phyloP scores from a whole-genome alignment of 2,888 invertebrate species.

The Malthinus seriepunctatus region DNA sequence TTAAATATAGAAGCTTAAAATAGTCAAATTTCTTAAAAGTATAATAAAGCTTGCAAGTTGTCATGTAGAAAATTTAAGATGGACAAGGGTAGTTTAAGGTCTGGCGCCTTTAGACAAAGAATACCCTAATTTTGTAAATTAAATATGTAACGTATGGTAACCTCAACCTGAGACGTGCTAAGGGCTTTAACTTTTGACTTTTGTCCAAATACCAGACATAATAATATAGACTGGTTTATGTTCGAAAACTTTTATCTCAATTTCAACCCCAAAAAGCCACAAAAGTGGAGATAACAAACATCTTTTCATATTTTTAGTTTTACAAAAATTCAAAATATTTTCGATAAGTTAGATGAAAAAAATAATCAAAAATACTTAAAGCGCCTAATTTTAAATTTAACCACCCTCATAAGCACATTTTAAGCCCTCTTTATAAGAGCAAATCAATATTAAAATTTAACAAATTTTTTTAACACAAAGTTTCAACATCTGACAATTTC shows the following conservation, averaged over 20 bases:
- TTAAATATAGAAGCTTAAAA: no score
- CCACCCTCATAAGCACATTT: no score
- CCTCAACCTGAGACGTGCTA: constrained; percentile 7
- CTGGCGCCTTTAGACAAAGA: constrained; percentile 26
- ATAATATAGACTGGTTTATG: constrained; percentile 3
- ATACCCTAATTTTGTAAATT: constrained; percentile 23
- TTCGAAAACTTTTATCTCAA: constrained; percentile 1
- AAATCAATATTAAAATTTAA: no score
- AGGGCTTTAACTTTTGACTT: constrained; percentile 12
- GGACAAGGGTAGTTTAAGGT: constrained; percentile 9
- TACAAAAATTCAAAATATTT: no score
- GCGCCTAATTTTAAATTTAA: no score
- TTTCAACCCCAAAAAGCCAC: not conserved
- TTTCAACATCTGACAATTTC: no score
- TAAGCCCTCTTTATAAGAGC: no score
- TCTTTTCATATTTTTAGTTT: not conserved
- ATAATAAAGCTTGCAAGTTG: no score
- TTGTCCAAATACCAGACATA: constrained; percentile 1
- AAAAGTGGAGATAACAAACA: not conserved
- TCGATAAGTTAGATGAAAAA: no score
- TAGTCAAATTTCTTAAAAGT: no score
- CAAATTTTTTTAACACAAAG: not conserved
- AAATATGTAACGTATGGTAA: constrained; percentile 22
- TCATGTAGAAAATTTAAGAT: not conserved
- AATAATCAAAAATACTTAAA: no score